These are phyloP conservation scores for Protonemura montana DNA, from an alignment of 2,888 invertebrate species.

Conservation along the genomic window DNA sequence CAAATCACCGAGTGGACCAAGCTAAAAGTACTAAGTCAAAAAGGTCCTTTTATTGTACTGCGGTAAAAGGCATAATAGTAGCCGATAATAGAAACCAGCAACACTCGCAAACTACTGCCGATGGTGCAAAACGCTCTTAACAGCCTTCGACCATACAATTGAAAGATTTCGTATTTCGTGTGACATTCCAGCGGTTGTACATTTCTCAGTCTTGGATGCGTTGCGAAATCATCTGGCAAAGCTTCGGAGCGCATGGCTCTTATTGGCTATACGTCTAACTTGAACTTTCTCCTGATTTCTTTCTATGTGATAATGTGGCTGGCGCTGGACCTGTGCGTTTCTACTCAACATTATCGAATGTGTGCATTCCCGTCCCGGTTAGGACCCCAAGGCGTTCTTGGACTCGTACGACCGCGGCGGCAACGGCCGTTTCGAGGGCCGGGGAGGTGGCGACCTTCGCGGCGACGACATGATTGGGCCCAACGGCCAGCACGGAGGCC, in stretches of 20 bases:
- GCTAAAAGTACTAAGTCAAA: too few species aligned
- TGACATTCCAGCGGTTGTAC: slow-evolving; percentile 43
- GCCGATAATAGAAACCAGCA: too few species aligned
- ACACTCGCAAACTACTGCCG: too few species aligned
- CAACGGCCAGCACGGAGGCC: slow-evolving; percentile 42
- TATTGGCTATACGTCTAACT: slow-evolving; percentile 56
- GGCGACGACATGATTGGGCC: slow-evolving; percentile 48
- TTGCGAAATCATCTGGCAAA: not conserved
- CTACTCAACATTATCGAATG: slow-evolving; percentile 5
- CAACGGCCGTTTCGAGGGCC: slow-evolving; percentile 55
- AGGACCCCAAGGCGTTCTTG: slow-evolving; percentile 62
- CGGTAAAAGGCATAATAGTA: too few species aligned
- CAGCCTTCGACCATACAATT: not conserved
- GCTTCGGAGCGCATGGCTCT: not conserved
- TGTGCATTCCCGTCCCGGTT: slow-evolving; percentile 47
- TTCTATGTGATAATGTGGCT: slow-evolving; percentile 58
- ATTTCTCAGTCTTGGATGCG: slow-evolving; percentile 54
- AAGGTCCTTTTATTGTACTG: too few species aligned
- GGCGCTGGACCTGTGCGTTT: slow-evolving; percentile 27
- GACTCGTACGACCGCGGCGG: slow-evolving; percentile 56
- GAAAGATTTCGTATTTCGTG: slow-evolving; percentile 39
- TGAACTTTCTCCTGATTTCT: slow-evolving; percentile 59
- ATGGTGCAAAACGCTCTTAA: too few species aligned
- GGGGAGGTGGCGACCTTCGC: slow-evolving; percentile 57
- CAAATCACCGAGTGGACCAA: too few species aligned